These are phyloP conservation scores for Ichneumoninae sp. DNA, from an alignment of 2,888 invertebrate genomes.

Conservation along the genomic window DNA sequence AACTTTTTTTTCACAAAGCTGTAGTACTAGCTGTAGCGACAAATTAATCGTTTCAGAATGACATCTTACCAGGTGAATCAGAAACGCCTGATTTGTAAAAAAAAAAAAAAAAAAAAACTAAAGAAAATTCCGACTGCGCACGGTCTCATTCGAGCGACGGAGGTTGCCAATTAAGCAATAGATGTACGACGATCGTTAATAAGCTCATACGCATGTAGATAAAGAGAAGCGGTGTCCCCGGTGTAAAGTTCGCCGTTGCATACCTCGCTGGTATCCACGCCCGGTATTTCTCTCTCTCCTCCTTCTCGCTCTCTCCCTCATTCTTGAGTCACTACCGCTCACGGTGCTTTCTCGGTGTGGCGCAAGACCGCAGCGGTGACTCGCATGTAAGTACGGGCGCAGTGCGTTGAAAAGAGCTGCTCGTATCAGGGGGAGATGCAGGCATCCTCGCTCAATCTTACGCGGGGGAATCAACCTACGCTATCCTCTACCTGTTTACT, in stretches of 20 bases:
- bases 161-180: slow-evolving; percentile 7
- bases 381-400: slow-evolving; percentile 9
- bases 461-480: slow-evolving; percentile 6
- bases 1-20: too few species aligned
- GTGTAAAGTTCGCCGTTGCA: slow-evolving; percentile 17
- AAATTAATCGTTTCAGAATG: too few species aligned
- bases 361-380: slow-evolving; percentile 38
- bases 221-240: background rate
- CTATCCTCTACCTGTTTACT: slow-evolving; percentile 60
- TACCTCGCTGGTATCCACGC: slow-evolving; percentile 5
- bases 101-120: background rate
- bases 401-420: slow-evolving; percentile 10
- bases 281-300: slow-evolving; percentile 9
- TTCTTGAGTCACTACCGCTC: slow-evolving; percentile 50
- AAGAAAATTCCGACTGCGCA: background rate
- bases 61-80: too few species aligned
- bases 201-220: background rate
- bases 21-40: too few species aligned
- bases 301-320: slow-evolving; percentile 21
- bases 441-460: slow-evolving; percentile 14
- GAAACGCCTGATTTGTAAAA: background rate
- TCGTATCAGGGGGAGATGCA: background rate
- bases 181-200: background rate
- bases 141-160: background rate
- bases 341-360: slow-evolving; percentile 59